Conservation (phyloP, 2,797 vertebrate species). For the Anguilla marmorata region DNA sequence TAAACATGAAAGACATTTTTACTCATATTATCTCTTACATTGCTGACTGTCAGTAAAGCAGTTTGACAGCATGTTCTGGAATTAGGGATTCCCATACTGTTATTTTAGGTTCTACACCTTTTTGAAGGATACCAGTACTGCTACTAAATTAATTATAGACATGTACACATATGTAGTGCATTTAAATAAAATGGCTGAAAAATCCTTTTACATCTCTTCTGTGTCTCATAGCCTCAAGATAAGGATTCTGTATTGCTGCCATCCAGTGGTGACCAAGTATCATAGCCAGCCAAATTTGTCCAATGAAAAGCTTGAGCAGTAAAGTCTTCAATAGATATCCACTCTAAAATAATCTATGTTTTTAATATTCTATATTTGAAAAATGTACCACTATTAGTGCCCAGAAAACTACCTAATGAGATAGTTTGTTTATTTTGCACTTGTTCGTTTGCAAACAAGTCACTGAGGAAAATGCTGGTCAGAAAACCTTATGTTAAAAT, state of each 20-base stretch:
- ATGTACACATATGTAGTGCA: neutral
- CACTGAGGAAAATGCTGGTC: neutral
- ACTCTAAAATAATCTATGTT: neutral
- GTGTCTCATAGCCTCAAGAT: neutral
- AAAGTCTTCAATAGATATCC: neutral
- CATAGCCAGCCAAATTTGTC: neutral
- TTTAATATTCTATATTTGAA: neutral
- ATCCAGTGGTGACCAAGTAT: neutral
- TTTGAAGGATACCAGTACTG: too few relatives aligned
- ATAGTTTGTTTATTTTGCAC: neutral
- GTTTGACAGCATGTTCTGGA: too few relatives aligned
- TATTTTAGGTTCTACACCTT: too few relatives aligned
- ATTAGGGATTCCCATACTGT: too few relatives aligned
- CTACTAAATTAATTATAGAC: too few relatives aligned
- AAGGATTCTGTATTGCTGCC: constrained; percentile 1
- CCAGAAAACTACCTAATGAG: neutral
- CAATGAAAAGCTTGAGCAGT: neutral
- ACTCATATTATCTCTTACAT: too few relatives aligned
- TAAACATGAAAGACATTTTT: too few relatives aligned
- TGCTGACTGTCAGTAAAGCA: too few relatives aligned
- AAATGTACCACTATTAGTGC: neutral
- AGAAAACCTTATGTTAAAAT: neutral
- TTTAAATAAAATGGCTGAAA: neutral
- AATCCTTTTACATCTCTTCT: neutral
- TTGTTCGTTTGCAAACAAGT: neutral